Conservation (phyloP, 2,797 vertebrate species). For the Platyrinchus mystaceus region DNA sequence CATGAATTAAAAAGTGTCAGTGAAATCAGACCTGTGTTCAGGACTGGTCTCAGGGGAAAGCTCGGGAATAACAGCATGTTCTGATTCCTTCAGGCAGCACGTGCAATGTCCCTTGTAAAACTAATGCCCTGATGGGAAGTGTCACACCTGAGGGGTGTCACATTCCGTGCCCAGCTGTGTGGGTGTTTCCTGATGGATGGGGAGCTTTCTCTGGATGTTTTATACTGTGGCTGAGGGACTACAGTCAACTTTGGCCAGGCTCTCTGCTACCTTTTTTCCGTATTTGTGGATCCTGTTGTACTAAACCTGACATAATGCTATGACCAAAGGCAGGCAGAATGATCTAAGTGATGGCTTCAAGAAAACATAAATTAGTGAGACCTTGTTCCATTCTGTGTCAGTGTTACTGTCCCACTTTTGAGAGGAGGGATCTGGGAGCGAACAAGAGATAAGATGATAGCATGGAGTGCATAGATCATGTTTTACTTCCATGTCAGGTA, state of each 20-base stretch:
- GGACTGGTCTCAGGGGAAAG: neutral
- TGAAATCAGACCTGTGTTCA: neutral
- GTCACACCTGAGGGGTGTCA: neutral
- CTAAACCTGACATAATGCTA: neutral
- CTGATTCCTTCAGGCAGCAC: neutral
- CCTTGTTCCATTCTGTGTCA: neutral
- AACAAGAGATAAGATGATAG: neutral
- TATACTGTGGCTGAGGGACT: neutral
- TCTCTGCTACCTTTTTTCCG: neutral
- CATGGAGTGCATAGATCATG: neutral
- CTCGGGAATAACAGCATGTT: neutral
- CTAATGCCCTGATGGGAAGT: neutral
- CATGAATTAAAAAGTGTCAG: neutral
- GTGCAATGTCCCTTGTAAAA: neutral
- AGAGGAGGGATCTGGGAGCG: neutral
- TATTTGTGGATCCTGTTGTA: fast-evolving
- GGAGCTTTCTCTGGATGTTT: neutral
- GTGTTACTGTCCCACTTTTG: neutral
- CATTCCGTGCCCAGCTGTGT: too few relatives aligned
- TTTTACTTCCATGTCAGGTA: neutral
- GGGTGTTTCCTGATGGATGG: neutral
- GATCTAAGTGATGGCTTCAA: neutral
- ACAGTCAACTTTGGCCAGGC: neutral
- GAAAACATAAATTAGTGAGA: neutral
- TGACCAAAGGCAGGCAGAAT: neutral